Percentiles rank a stretch among this genome's conserved stretches.
Conservation (phyloP, 2,113 vertebrate genomes). For the Seriola aureovittata region DNA sequence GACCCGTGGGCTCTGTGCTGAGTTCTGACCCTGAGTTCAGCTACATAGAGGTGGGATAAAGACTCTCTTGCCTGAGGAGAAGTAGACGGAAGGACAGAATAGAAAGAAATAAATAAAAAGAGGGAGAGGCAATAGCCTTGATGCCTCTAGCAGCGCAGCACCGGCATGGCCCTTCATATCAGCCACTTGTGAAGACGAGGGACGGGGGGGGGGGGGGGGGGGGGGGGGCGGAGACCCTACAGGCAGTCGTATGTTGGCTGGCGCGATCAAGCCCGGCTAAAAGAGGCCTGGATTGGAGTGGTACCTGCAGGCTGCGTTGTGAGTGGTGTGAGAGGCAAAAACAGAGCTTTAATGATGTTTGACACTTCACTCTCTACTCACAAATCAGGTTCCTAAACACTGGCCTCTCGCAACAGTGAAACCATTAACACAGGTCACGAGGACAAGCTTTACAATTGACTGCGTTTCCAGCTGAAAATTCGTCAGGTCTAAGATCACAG, state of each 20-base stretch:
- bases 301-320: slow-evolving; percentile 22
- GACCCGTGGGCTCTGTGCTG: slow-evolving; percentile 43
- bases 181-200: slow-evolving; percentile 53
- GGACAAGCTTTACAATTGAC: slow-evolving; percentile 43
- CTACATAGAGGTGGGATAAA: slow-evolving; percentile 62
- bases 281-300: slow-evolving; percentile 37
- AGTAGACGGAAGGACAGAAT: slow-evolving; percentile 35
- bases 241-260: slow-evolving; percentile 55
- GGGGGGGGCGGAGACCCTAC: slow-evolving; percentile 12
- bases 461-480: slow-evolving; percentile 51
- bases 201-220: background rate
- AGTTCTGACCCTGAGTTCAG: slow-evolving; percentile 68
- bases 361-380: slow-evolving; percentile 32
- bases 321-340: slow-evolving; percentile 10
- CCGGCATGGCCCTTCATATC: slow-evolving; percentile 57
- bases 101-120: slow-evolving; percentile 47
- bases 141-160: slow-evolving; percentile 53
- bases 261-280: slow-evolving; percentile 50
- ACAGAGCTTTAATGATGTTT: slow-evolving; percentile 41
- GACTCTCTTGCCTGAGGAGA: slow-evolving; percentile 60
- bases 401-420: slow-evolving; percentile 2
- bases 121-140: slow-evolving; percentile 52
- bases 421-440: slow-evolving; percentile 44
- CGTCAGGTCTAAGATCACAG: slow-evolving; percentile 32
- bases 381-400: slow-evolving; percentile 50